These are phyloP conservation scores for Drosophila ananassae DNA, from an alignment of 1,140 invertebrate genomes.

Conservation along the genomic window DNA sequence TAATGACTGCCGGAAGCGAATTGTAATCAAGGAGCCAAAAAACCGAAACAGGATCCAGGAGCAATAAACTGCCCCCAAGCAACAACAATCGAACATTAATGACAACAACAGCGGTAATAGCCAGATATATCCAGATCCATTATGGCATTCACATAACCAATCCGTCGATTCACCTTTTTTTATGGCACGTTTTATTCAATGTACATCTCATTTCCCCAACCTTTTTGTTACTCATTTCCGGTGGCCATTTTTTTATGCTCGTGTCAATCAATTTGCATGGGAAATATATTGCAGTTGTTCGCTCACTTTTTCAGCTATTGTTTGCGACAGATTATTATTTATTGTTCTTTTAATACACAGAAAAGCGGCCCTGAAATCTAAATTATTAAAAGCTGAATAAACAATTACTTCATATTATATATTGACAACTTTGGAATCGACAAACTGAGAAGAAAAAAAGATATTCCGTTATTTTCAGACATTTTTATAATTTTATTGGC, in stretches of 20 bases:
- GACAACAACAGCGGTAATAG: constrained; percentile 39
- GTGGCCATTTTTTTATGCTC: constrained; percentile 32
- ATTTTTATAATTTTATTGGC: no score
- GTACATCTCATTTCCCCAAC: constrained; percentile 4
- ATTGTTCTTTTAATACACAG: background rate
- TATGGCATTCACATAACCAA: constrained; percentile 31
- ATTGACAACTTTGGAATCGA: background rate
- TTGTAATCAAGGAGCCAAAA: constrained; percentile 69
- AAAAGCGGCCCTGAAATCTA: background rate
- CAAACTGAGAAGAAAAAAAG: background rate
- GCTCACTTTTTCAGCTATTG: constrained; percentile 33
- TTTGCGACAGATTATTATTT: constrained; percentile 30
- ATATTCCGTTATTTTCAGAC: no score
- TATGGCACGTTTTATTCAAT: background rate
- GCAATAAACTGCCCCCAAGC: constrained; percentile 50
- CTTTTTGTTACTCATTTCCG: constrained; percentile 56
- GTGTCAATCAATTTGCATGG: constrained; percentile 66
- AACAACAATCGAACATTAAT: constrained; percentile 45
- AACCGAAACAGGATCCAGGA: constrained; percentile 4
- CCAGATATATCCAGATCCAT: constrained; percentile 31
- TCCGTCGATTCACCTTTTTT: constrained; percentile 10
- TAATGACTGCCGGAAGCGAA: constrained; percentile 76
- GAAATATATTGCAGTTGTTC: constrained; percentile 26
- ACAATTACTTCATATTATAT: background rate
- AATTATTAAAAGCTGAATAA: constrained; percentile 5